Base-by-base conservation (phyloP, 2,113 vertebrate species). In the Neofelis nebulosa region DNA sequence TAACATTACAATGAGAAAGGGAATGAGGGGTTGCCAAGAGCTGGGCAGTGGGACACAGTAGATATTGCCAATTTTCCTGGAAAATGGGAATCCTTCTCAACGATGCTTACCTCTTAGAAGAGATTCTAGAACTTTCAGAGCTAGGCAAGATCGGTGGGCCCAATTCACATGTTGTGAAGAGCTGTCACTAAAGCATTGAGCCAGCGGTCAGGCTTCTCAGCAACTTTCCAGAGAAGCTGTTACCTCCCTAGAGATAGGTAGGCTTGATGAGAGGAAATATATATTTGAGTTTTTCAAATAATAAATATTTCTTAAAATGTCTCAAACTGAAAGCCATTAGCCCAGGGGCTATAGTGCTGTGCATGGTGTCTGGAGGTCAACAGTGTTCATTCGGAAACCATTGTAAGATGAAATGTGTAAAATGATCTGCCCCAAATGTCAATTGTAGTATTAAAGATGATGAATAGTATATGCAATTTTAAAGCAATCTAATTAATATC, bases 61-160 rank as follows among this genome's bases (percentile, higher is more conserved):
- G 93, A 82, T 78, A 81, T 66, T 94, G 38, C 71, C 19, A 66
- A 12, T 65, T 66, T 76, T 92, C 31, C 50, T 45, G 36, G 86
- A 91, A 89, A 89, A 36, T 65, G 79, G 52, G 45, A 83, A 86
- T 83, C 36, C 68, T 94, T 94, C 81, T 95, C 25, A 57, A 55
- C 31, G 76, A 76, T 33, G 38, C 48, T 97, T 87, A 82, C 76
- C 69, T 94, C 74, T 92, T 55, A 69, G 14, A 73, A 66, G 84
- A 52, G 36, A 87, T 90, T 86, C 94, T 38, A 95, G 52, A 81
- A 94, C 36, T 63, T 79, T 36, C 45, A 61, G 63, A 63, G 80
- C 27, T 52, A 29, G 63, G 80, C 69, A 55, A 91, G 73, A 52
- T 27, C 1, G 0, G 61, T 38, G n/a, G 38, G 45, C 27, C n/a